A percentile compares a stretch with the other conserved stretches of the same genome.
Evolutionary conservation across 2,797 vertebrate genomes (phyloP).

Genomic region (Crocidura indochinensis): DNA sequence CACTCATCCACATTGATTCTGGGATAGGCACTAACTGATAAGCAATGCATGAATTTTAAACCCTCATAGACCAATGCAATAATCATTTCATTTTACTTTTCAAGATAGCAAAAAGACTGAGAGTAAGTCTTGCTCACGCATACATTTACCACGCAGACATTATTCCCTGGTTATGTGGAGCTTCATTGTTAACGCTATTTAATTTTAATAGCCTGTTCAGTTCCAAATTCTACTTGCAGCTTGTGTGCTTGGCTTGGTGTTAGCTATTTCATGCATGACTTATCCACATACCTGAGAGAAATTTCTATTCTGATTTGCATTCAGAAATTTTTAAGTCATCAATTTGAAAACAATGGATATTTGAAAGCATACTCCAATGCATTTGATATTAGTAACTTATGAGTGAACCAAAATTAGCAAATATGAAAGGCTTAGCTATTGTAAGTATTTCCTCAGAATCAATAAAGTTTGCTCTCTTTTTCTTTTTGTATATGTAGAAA

Average conservation of each 20-base stretch:
- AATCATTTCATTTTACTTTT: slow-evolving; percentile 67
- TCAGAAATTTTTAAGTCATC: slow-evolving; percentile 34
- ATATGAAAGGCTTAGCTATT: background rate
- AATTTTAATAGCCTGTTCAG: slow-evolving; percentile 56
- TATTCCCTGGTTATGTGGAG: slow-evolving; percentile 39
- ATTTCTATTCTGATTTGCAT: slow-evolving; percentile 38
- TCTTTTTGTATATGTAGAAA: slow-evolving; percentile 40
- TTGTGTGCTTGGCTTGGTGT: background rate
- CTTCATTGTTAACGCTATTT: background rate
- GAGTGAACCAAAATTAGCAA: slow-evolving; percentile 16
- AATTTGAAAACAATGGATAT: slow-evolving; percentile 31
- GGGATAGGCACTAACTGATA: background rate
- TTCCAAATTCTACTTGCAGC: slow-evolving; percentile 41
- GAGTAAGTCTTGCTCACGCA: slow-evolving; percentile 4
- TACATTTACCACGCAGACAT: slow-evolving; percentile 42
- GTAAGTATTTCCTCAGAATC: slow-evolving; percentile 10
- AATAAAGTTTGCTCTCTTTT: slow-evolving; percentile 3
- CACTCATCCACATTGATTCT: background rate
- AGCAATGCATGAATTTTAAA: slow-evolving; percentile 48
- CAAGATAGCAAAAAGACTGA: slow-evolving; percentile 37
- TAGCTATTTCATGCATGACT: slow-evolving; percentile 33
- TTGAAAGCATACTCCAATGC: slow-evolving; percentile 58
- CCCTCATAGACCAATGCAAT: background rate
- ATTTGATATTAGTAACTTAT: background rate
- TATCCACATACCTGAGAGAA: slow-evolving; percentile 10